phyloP scores from a whole-genome alignment of 30 jellyfish, hydroid and myxozoan species.

The Nemopilema nomurai region DNA sequence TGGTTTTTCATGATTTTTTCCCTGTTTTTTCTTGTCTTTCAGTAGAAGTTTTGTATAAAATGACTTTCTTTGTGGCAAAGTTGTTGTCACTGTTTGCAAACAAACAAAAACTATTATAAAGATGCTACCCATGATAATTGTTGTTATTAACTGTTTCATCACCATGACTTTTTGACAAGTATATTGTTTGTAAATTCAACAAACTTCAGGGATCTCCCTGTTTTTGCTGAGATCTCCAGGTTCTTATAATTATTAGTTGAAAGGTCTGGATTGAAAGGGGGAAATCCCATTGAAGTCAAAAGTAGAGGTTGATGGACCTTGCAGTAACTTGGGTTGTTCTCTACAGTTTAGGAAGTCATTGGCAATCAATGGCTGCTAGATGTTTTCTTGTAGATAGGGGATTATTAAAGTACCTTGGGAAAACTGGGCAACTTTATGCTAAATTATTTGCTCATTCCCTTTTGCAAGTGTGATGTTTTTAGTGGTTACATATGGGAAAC shows the following conservation, averaged over 20 bases:
- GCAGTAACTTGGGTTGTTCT: neutral
- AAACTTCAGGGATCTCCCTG: neutral
- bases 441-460: no score
- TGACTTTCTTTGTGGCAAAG: neutral
- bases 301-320: no score
- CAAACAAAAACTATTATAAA: neutral
- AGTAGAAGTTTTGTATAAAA: neutral
- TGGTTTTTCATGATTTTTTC: neutral
- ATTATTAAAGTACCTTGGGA: no score
- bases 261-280: neutral
- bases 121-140: neutral
- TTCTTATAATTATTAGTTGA: neutral
- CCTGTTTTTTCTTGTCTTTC: neutral
- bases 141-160: neutral
- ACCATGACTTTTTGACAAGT: neutral
- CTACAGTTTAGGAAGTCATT: no score
- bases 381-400: no score
- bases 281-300: no score
- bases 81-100: neutral
- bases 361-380: no score
- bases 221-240: neutral
- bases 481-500: no score
- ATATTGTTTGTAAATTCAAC: neutral
- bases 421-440: no score
- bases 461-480: no score